Base-by-base conservation (phyloP, 2,888 invertebrate genomes). In the Synergus itoensis region DNA sequence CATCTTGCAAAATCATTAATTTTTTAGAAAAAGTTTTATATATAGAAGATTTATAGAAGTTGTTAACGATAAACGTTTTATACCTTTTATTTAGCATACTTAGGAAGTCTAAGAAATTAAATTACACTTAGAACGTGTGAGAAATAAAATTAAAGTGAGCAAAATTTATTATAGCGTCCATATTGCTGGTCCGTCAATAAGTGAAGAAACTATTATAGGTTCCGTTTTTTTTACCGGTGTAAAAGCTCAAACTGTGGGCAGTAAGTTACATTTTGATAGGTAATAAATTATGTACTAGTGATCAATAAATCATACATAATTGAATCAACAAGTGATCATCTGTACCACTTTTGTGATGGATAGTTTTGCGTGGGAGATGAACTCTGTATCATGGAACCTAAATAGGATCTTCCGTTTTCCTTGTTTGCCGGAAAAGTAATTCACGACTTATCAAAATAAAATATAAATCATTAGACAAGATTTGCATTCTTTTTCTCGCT, bases 311-410 rank as follows among this genome's bases (percentile, higher is more conserved):
- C 53, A 73, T 11, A 16, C 36, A 73, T 53, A 73, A 53, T 73
- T 73, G 53, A 73, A 73, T 73, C 73, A 73, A 53, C 48, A 73
- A 73, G 28, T 36, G 48, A 53, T 73, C n/a, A 73, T 36, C 36
- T 73, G 11, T 11, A 28, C 48, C 36, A 73, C 48, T 28, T 14
- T 9, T 14, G 16, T 73, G 53, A 36, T 53, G 28, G n/a, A 73
- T 73, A 14, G 45, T 12, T 21, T 0, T 53, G n/a, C n/a, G 73
- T 73, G 48, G 53, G 73, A n/a, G 36, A 40, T 45, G 7, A 43
- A 36, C 8, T 53, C 4, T 9, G 12, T 21, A 3, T 45, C 14
- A 48, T 21, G 4, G 12, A 45, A 69, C 28, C 9, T 18, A 43
- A 69, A 69, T 69, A 28, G 7, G 28, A 69, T 69, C 48, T 48